Base-by-base conservation (phyloP, 2,113 vertebrate species). In the Chamaea fasciata region DNA sequence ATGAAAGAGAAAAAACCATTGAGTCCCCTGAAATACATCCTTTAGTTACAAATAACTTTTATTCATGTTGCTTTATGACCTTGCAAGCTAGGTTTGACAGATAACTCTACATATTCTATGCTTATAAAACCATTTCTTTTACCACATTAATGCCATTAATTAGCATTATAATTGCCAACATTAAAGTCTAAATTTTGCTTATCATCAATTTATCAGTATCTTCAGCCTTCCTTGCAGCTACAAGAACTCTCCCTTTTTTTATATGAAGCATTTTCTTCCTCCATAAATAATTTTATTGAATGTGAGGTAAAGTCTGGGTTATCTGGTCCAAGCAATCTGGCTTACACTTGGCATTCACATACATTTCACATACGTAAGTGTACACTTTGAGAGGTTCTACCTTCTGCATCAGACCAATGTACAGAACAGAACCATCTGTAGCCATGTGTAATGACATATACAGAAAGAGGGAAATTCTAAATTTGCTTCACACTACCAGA, bases 401-500 rank as follows among this genome's bases (percentile, higher is more conserved):
- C 63, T 83, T 57, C 83, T 94, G 64, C 75, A 86, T 67, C 75
- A 87, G 55, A 86, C n/a, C 0, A 0, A 41, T 80, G 68, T 62
- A 77, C 64, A 59, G 75, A 88, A 59, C 39, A 80, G 76, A 94
- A 90, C 71, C 93, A 88, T 88, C 84, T 95, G 90, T 15, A 96
- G 78, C 42, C 39, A 63, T 77, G 42, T 74, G 0, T 55, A 90
- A 90, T n/a, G 35, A 62, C 75, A 90, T 24, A 44, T 3, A 68
- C 19, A 62, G 74, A 79, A 90, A 90, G 56, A 47, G 31, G 27
- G 35, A 83, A 88, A 90, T 24, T 83, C 85, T 94, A 89, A 78
- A 90, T 94, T 88, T 88, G 64, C 28, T 78, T 81, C 86, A 83
- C 13, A 7, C 23, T 55, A 52, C 33, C 55, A 86, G 69, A 37